Evolutionary conservation across 2,888 invertebrate genomes (phyloP).

Genomic region (Synergus itoensis): DNA sequence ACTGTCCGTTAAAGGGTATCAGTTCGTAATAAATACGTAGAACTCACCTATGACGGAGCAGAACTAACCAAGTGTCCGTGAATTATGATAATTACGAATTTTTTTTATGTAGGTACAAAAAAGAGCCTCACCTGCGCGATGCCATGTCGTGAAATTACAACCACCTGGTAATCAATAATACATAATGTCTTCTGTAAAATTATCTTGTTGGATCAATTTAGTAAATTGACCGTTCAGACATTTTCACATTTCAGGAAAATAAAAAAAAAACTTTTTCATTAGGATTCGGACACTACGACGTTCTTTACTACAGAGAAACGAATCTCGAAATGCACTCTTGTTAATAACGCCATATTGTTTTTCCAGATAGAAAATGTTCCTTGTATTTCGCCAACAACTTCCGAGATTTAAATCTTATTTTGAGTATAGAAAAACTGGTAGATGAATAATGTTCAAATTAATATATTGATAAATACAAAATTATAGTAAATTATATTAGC

Average conservation of each 20-base stretch:
- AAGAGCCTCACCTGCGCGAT: conserved; percentile 76
- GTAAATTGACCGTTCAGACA: conserved; percentile 59
- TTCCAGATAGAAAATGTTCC: not conserved
- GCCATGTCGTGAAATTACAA: conserved; percentile 73
- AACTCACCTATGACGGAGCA: conserved; percentile 57
- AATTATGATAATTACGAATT: conserved; percentile 60
- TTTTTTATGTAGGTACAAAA: conserved; percentile 60
- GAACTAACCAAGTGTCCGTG: conserved; percentile 61
- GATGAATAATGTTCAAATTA: not conserved
- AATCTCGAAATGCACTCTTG: conserved; percentile 14
- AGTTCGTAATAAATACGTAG: conserved; percentile 51
- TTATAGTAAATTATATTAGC: not conserved
- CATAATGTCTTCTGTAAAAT: conserved; percentile 61
- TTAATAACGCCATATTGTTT: not conserved
- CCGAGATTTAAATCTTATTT: not conserved
- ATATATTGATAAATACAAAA: not conserved
- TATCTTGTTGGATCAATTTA: conserved; percentile 42
- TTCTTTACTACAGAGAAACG: conserved; percentile 23
- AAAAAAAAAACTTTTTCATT: conserved; percentile 27
- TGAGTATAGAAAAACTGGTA: not conserved
- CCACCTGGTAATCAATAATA: conserved; percentile 68
- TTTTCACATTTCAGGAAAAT: conserved; percentile 50
- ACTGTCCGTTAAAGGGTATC: not conserved
- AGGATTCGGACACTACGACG: not conserved
- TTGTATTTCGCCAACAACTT: conserved; percentile 2